Evolutionary conservation across 2,888 invertebrate genomes (phyloP), one percentile per base, ranked within the genome.

Genomic region (Blomia tropicalis): DNA sequence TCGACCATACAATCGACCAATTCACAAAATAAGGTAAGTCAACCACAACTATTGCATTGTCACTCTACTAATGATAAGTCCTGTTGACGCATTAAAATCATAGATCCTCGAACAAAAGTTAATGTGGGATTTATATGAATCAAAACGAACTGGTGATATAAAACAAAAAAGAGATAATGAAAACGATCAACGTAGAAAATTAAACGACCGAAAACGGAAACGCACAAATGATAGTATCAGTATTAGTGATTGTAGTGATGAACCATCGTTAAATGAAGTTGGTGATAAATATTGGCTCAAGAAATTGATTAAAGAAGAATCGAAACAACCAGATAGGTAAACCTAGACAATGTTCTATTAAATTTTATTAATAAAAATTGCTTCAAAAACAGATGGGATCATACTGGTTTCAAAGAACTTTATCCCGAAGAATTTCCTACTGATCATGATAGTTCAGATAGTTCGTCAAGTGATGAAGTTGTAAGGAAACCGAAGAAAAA

Each of bases 301-400:
- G 29, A 62, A 58, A 30, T 58, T 62, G 27, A 27, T 62, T 30
- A 29, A 54, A 11, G 56, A 19, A 30, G 62, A 62, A 22, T 31
- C 30, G 17, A 56, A 62, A 41, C 56, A 25, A 14, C 56, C 62
- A 22, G 30, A 58, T 17, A 23, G 51, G 51, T 47, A 27, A 30
- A 30, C 32, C 47, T 3, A 59, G 5, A n/a, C 19, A 43, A 5
- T 22, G 19, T 58, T 11, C 19, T 14, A 51, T 11, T 19, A n/a
- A 58, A 11, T 58, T 23, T n/a, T 19, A 47, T 23, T 43, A 25
- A 58, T 58, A 23, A 1, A 23, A 36, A n/a, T n/a, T n/a, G n/a
- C n/a, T n/a, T n/a, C n/a, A n/a, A n/a, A n/a, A n/a, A n/a, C 60
- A 62, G 63, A 41, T 63, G 63, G 63, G 59, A 32, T 41, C 63